Conservation (phyloP, 2,113 vertebrate species). For the Daubentonia madagascariensis region DNA sequence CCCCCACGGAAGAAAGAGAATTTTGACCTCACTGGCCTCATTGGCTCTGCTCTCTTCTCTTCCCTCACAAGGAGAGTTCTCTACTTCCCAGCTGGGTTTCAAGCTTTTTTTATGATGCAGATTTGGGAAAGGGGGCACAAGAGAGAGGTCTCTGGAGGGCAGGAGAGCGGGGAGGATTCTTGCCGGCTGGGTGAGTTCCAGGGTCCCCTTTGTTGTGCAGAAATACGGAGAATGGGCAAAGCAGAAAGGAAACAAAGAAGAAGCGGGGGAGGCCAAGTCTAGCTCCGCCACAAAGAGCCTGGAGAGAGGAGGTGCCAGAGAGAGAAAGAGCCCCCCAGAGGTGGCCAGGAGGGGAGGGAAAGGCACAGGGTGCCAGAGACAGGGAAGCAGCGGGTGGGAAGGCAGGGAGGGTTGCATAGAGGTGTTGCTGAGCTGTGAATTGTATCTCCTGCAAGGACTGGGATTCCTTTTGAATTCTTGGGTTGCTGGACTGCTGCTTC, state of each 20-base stretch:
- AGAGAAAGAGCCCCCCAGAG: too few species aligned
- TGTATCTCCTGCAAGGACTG: rapidly evolving
- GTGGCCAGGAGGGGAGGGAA: too few species aligned
- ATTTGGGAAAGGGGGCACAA: not conserved
- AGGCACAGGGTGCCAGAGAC: rapidly evolving
- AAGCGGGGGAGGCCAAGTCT: not conserved
- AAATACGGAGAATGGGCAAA: not conserved
- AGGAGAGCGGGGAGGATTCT: not conserved
- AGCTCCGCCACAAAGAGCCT: not conserved
- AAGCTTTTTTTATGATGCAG: conserved; percentile 34
- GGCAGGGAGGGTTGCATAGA: too few species aligned
- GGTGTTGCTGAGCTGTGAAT: rapidly evolving
- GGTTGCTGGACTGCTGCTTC: not conserved
- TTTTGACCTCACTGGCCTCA: not conserved
- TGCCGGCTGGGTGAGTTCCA: not conserved
- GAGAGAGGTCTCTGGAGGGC: not conserved
- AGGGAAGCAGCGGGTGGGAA: too few species aligned
- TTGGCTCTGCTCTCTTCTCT: not conserved
- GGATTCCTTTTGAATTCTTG: rapidly evolving
- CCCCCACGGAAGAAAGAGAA: not conserved
- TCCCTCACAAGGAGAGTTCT: not conserved
- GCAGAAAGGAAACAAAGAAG: not conserved
- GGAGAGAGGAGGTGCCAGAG: not conserved
- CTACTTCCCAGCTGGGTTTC: not conserved
- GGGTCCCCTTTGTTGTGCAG: not conserved